These are phyloP conservation scores for Tonatia bakeri DNA, from an alignment of 2,113 vertebrate genomes.

Conservation along the genomic window DNA sequence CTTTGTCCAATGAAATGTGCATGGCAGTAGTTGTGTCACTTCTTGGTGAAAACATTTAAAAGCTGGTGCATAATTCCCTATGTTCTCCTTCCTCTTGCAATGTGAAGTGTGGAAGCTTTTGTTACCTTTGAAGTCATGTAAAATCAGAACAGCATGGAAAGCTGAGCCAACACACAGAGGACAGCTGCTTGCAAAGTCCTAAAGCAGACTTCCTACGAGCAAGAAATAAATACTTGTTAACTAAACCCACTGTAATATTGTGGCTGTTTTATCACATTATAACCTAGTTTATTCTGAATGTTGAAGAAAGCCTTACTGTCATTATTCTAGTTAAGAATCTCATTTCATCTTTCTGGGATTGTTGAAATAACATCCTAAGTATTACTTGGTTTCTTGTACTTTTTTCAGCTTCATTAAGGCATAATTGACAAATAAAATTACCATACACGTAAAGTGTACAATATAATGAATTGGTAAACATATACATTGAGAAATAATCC, in stretches of 20 bases:
- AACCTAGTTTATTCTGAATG: background rate
- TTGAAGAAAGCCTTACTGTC: background rate
- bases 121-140: background rate
- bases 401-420: background rate
- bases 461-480: background rate
- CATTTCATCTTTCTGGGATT: background rate
- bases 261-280: background rate
- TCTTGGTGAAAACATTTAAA: background rate
- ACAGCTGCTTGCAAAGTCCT: background rate
- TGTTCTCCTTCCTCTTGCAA: background rate
- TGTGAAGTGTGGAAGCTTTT: background rate
- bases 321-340: background rate
- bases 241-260: background rate
- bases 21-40: background rate
- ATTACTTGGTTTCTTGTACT: background rate
- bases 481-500: background rate
- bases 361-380: background rate
- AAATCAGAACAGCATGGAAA: background rate
- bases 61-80: background rate
- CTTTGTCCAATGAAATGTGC: background rate
- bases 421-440: background rate
- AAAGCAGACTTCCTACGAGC: background rate
- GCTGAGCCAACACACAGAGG: background rate
- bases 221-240: background rate
- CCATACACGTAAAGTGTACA: background rate